Evolutionary conservation across 1,140 invertebrate species (phyloP).

Genomic region (Apis cerana): DNA sequence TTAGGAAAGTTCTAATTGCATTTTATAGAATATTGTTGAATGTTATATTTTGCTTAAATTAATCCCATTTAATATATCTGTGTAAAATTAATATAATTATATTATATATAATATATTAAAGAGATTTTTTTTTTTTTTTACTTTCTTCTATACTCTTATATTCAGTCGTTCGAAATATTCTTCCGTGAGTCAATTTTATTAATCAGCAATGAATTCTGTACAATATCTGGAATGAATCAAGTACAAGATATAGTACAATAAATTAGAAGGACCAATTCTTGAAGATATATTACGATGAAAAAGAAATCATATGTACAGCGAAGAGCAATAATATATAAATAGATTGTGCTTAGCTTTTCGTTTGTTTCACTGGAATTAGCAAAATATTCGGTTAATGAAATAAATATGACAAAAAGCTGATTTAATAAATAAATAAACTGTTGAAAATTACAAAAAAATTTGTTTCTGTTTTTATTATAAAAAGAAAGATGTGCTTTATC

Average conservation of each 20-base stretch:
- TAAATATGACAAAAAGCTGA: background rate
- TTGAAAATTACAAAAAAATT: background rate
- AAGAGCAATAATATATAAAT: slow-evolving; percentile 8
- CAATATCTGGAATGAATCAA: slow-evolving; percentile 41
- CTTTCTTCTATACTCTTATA: background rate
- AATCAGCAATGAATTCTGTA: background rate
- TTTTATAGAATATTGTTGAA: background rate
- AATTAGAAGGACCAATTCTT: background rate
- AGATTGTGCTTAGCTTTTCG: background rate
- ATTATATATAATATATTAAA: background rate
- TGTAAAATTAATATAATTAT: background rate
- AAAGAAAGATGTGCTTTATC: background rate
- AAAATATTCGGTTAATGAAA: background rate
- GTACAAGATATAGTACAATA: slow-evolving; percentile 9
- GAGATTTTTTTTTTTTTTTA: too few species aligned
- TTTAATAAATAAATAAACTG: background rate
- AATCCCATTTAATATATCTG: slow-evolving; percentile 5
- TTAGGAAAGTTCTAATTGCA: slow-evolving; percentile 1
- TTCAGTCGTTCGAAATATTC: slow-evolving; percentile 27
- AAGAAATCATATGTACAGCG: background rate
- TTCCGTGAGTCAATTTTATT: slow-evolving; percentile 27
- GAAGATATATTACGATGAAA: background rate
- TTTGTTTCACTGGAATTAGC: slow-evolving; percentile 19
- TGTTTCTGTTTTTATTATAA: background rate
- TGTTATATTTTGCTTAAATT: background rate